Base-by-base conservation (phyloP, 2,888 invertebrate genomes). In the Tetragonula carbonaria region DNA sequence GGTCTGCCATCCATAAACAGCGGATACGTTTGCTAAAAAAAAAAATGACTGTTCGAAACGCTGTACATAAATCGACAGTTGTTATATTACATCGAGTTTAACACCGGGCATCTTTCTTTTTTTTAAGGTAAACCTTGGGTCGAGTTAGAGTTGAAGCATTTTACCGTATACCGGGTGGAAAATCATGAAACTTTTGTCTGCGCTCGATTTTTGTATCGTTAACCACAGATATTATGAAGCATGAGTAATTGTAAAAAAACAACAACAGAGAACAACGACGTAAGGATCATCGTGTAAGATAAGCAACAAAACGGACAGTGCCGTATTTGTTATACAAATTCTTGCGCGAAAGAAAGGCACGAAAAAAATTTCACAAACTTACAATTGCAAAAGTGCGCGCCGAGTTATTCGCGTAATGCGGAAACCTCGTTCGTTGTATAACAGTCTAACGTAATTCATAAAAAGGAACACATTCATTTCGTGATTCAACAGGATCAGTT, bases 1-100 rank as follows among this genome's bases (percentile, higher is more conserved):
- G 53, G 74, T 21, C 67, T 73, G n/a, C 50, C 77, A 70, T 63
- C 81, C 88, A 81, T 74, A 84, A 77, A 74, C 72, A 81, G 80
- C 51, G 21, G 59, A 55, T 57, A 53, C 55, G 45, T 45, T 57
- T 33, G 67, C 55, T 53, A 53, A 82, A 66, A 28, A 28, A 28
- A 28, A 72, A 51, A 33, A 57, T 14, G 45, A 55, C 55, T 23
- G 16, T 16, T 8, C 8, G 28, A 62, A 62, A 62, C 62, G 62
- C 16, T 62, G 16, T 45, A 62, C 45, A 45, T 45, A 45, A 45
- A 45, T n/a, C 45, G 73, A 73, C 23, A 23, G 23, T 50, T 23
- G 38, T 33, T 33, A 23, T 72, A 23, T 45, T 72, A n/a, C 18
- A 71, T 71, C 16, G 38, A 57, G 38, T 33, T 57, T 71, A 33